Conservation (phyloP, 2,797 vertebrate genomes). For the Rhinogobio ventralis region DNA sequence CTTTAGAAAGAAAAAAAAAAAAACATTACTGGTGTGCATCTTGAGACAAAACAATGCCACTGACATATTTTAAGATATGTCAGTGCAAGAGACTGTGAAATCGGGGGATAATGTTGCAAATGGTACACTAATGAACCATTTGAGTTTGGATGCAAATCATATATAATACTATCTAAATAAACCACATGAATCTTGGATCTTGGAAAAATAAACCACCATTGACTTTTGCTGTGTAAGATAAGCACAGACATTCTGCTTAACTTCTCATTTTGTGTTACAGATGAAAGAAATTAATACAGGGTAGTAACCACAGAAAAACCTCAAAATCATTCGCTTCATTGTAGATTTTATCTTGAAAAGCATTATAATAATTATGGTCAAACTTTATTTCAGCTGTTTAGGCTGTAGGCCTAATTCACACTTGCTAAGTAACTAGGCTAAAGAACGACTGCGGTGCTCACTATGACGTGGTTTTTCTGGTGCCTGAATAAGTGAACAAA, state of each 20-base stretch:
- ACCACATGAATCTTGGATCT: background rate
- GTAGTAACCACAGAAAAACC: background rate
- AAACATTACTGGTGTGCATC: no score
- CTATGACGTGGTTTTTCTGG: conserved; percentile 23
- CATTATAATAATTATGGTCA: background rate
- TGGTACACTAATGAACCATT: background rate
- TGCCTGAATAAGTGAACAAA: conserved; percentile 63
- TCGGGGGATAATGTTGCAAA: background rate
- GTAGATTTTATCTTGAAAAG: background rate
- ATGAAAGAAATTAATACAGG: background rate
- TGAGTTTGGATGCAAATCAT: background rate
- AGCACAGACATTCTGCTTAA: background rate
- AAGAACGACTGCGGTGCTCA: background rate
- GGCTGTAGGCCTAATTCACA: no score
- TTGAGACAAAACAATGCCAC: no score
- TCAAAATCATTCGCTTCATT: background rate
- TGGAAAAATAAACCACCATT: background rate
- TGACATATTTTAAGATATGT: no score
- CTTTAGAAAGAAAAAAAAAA: no score
- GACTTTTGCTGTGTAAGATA: background rate
- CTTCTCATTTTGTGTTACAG: background rate
- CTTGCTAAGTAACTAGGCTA: conserved; percentile 3
- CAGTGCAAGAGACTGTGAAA: no score
- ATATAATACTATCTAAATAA: background rate
- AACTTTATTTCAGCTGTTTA: background rate